phyloP scores from a whole-genome alignment of 2,888 invertebrate species.

The Erebia epiphron region DNA sequence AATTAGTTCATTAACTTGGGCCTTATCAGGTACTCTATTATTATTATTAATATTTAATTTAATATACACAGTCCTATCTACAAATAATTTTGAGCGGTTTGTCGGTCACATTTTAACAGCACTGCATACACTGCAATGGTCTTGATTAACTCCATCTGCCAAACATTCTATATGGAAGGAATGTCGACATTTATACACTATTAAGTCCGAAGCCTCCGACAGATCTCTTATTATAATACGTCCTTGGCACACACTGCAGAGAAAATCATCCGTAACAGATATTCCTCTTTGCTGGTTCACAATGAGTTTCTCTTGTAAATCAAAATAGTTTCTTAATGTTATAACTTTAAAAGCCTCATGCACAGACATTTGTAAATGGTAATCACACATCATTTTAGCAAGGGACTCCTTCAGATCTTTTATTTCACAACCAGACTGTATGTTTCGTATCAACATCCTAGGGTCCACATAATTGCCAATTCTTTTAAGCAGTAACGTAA shows the following conservation, averaged over 20 bases:
- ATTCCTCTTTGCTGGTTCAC: conserved; percentile 90
- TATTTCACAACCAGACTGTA: conserved; percentile 92
- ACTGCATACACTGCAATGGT: conserved; percentile 68
- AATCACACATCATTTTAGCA: conserved; percentile 97
- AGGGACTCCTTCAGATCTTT: conserved; percentile 95
- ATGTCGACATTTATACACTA: conserved; percentile 95
- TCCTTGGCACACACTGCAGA: conserved; percentile 91
- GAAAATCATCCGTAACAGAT: conserved; percentile 87
- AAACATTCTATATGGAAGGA: conserved; percentile 94
- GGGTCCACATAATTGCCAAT: conserved; percentile 94
- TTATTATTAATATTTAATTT: conserved; percentile 34
- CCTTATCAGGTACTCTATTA: conserved; percentile 26
- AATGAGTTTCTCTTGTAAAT: conserved; percentile 91
- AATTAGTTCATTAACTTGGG: conserved; percentile 34
- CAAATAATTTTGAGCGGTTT: conserved; percentile 54
- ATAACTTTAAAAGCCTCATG: conserved; percentile 96
- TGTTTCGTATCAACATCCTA: conserved; percentile 91
- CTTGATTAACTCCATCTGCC: conserved; percentile 71
- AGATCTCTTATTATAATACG: conserved; percentile 89
- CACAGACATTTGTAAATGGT: conserved; percentile 95
- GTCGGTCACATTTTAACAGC: conserved; percentile 71
- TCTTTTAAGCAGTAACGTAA: conserved; percentile 82
- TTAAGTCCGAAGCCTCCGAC: conserved; percentile 86
- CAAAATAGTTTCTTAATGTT: conserved; percentile 94
- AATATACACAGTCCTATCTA: conserved; percentile 49